A percentile compares a stretch with the other conserved stretches of the same genome.
Conservation (phyloP, 1,140 invertebrate species). For the Myzus persicae region DNA sequence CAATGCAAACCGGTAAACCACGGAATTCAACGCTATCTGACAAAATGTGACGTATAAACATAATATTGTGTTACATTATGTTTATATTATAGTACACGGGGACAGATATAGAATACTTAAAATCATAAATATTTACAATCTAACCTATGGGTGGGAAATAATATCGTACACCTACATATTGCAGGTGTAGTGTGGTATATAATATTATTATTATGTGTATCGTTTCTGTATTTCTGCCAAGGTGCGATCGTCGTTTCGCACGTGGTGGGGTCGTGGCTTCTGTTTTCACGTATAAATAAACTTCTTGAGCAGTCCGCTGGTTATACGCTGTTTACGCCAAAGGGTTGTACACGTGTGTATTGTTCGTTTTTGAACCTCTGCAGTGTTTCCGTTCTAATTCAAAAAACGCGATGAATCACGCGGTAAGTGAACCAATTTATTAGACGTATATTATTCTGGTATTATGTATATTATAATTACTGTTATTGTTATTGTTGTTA, state of each 20-base stretch:
- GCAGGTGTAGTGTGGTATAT: background rate
- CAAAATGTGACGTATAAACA: background rate
- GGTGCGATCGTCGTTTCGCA: background rate
- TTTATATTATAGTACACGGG: background rate
- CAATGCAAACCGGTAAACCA: background rate
- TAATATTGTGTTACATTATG: background rate
- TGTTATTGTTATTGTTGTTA: no score
- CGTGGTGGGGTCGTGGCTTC: conserved; percentile 23
- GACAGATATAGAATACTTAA: background rate
- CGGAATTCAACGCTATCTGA: no score
- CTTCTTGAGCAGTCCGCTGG: background rate
- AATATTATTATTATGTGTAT: conserved; percentile 2
- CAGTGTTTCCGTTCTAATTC: background rate
- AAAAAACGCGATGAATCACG: conserved; percentile 4
- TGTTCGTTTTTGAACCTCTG: background rate
- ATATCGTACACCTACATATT: background rate
- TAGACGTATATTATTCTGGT: background rate
- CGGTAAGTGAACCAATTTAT: conserved; percentile 21
- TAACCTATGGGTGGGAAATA: background rate
- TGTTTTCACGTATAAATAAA: conserved; percentile 19
- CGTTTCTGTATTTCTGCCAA: background rate
- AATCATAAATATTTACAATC: background rate
- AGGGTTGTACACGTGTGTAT: conserved; percentile 36
- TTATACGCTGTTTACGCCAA: background rate
- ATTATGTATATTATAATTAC: background rate